Percentiles rank a stretch among this genome's conserved stretches.
Evolutionary conservation across 1,140 invertebrate genomes (phyloP).

Genomic region (Anastrepha ludens): DNA sequence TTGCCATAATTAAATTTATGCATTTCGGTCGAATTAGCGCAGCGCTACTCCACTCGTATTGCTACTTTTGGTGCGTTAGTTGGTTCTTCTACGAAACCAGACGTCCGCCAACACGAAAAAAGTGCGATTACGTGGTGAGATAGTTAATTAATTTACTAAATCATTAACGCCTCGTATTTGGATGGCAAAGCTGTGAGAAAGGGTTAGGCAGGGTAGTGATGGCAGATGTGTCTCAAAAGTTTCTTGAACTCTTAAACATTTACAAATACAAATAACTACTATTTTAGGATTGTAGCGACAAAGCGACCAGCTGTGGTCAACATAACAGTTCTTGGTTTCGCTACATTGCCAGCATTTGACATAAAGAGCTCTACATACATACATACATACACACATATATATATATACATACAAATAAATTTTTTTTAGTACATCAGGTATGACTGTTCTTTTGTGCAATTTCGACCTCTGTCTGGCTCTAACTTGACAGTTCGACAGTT

Average conservation of each 20-base stretch:
- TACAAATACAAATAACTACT: too few relatives aligned
- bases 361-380: too few relatives aligned
- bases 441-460: not conserved
- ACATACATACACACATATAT: too few relatives aligned
- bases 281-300: too few relatives aligned
- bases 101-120: not conserved
- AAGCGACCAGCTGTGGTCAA: too few relatives aligned
- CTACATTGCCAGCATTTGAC: too few relatives aligned
- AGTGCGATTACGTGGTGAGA: not conserved
- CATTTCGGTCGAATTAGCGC: conserved; percentile 6
- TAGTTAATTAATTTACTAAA: conserved; percentile 4
- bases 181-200: not conserved
- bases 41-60: not conserved
- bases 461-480: not conserved
- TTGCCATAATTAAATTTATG: conserved; percentile 4
- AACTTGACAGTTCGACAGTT: not conserved
- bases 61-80: too few relatives aligned
- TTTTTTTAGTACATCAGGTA: too few relatives aligned
- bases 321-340: too few relatives aligned
- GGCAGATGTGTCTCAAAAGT: not conserved
- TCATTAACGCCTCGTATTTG: not conserved
- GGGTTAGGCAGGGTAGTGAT: too few relatives aligned
- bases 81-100: too few relatives aligned
- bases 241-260: not conserved
- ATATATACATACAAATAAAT: too few relatives aligned